Percentiles rank a stretch among this genome's conserved stretches.
Evolutionary conservation across 2,888 invertebrate genomes (phyloP).

Genomic region (Orthonevra nobilis): DNA sequence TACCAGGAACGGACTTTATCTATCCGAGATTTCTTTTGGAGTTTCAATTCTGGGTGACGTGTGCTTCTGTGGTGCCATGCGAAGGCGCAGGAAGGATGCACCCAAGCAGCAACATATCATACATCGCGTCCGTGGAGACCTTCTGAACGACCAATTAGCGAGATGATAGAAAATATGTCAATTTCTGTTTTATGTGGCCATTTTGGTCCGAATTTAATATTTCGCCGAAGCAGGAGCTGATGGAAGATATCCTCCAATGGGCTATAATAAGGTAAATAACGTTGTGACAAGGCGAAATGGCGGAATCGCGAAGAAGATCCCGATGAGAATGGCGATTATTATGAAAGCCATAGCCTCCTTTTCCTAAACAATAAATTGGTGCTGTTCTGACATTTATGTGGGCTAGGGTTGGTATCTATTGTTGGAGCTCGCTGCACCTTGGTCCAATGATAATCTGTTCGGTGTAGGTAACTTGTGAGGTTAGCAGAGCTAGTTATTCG

Average conservation of each 20-base stretch:
- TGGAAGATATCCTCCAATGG: constrained; percentile 50
- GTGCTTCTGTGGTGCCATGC: neutral
- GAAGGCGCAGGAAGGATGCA: constrained; percentile 33
- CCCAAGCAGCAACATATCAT: constrained; percentile 45
- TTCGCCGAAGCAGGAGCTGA: constrained; percentile 39
- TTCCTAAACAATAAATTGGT: constrained; percentile 24
- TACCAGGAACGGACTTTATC: constrained; percentile 26
- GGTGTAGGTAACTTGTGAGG: neutral
- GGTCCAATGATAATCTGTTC: constrained; percentile 20
- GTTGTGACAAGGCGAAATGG: constrained; percentile 44
- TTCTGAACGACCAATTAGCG: constrained; percentile 72
- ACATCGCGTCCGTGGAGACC: constrained; percentile 55
- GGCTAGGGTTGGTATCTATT: constrained; percentile 40
- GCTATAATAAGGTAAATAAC: constrained; percentile 60
- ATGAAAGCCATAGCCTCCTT: neutral
- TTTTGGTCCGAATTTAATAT: constrained; percentile 48
- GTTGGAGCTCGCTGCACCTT: constrained; percentile 26
- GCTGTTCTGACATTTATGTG: constrained; percentile 9
- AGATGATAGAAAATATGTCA: constrained; percentile 73
- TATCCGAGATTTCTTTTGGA: constrained; percentile 15
- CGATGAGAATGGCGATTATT: constrained; percentile 50
- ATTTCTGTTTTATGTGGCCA: constrained; percentile 71
- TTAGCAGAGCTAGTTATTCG: constrained; percentile 44
- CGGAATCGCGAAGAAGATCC: constrained; percentile 53
- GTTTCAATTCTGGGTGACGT: constrained; percentile 28